phyloP scores from a whole-genome alignment of 1,140 invertebrate genomes.

The Drosophila persimilis region DNA sequence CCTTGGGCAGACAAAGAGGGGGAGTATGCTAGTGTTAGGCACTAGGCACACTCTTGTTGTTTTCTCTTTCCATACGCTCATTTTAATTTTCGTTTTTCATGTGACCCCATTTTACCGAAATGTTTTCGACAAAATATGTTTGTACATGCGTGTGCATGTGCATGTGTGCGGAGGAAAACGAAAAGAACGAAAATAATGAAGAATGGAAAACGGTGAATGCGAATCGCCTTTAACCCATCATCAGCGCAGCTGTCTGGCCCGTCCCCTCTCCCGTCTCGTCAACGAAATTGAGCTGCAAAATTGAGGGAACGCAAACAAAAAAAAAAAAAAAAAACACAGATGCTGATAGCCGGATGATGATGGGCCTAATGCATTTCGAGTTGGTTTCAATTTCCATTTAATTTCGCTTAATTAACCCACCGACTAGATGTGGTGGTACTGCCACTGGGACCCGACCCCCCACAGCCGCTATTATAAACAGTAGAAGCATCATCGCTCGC shows the following conservation, averaged over 20 bases:
- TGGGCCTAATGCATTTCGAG: slow-evolving; percentile 52
- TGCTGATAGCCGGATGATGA: slow-evolving; percentile 25
- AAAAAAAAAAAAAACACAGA: slow-evolving; percentile 23
- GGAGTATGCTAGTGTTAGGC: slow-evolving; percentile 27
- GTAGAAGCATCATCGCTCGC: background rate
- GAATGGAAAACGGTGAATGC: slow-evolving; percentile 52
- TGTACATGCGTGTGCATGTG: slow-evolving; percentile 5
- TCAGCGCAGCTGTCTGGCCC: slow-evolving; percentile 51
- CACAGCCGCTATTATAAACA: slow-evolving; percentile 31
- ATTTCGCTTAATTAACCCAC: slow-evolving; percentile 58
- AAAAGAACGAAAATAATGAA: slow-evolving; percentile 34
- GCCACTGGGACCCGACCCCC: slow-evolving; percentile 20
- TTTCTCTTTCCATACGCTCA: slow-evolving; percentile 68
- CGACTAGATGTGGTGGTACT: slow-evolving; percentile 51
- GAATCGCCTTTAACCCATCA: slow-evolving; percentile 66
- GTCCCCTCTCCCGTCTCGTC: background rate
- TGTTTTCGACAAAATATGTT: slow-evolving; percentile 70
- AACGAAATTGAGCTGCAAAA: slow-evolving; percentile 61
- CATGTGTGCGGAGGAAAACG: slow-evolving; percentile 13
- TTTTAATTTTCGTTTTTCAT: slow-evolving; percentile 74
- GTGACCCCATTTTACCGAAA: slow-evolving; percentile 76
- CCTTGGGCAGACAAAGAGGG: slow-evolving; percentile 1
- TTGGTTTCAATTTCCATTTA: slow-evolving; percentile 69
- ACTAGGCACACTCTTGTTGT: slow-evolving; percentile 38
- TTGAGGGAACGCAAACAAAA: slow-evolving; percentile 51